Base-by-base conservation (phyloP, 2,113 vertebrate species). In the Pseudopipra pipra region DNA sequence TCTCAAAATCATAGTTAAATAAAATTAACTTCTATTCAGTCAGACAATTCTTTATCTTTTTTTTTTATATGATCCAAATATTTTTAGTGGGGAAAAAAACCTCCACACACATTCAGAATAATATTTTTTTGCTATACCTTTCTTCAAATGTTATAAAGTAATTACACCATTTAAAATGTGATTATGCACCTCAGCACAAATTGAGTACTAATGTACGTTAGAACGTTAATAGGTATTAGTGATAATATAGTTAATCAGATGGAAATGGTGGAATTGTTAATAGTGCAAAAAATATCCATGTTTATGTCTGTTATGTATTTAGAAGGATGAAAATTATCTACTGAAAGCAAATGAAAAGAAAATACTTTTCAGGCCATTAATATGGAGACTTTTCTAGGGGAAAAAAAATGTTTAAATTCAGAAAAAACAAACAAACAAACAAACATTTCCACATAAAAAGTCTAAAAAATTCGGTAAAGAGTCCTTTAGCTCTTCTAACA, bases 21-120 rank as follows among this genome's bases (percentile, higher is more conserved):
- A 90, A 77, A 75, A 74, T 79, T 15, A 93, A 92, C 19, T 91
- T 95, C 66, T 95, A 89, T 28, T 93, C 25, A 92, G 43, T 84
- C 79, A 91, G 44, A 17, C 31, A 58, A 65, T 89, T 68, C 5
- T 82, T 95, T 89, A 73, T 41, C 16, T 8, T 54, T 31, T 58
- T 82, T 58, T 77, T 93, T 30, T 71, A 7, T 56, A 55, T 47
- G 67, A 93, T 52, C 15, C 33, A 95, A 96, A 90, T 70, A 89
- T 44, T 87, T 89, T 86, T 47, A 87, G 37, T 71, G 49, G 71
- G 56, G 13, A 91, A 96, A 93, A 75, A 75, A 11, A 55, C 3
- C 17, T 87, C 72, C 61, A 80, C 63, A 44, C 33, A 9, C 52
- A 19, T 78, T 92, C 51, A 96, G 56, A 67, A 84, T 89, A 71